These are phyloP conservation scores for Torymus auratus DNA, from an alignment of 2,888 invertebrate genomes.

Conservation along the genomic window DNA sequence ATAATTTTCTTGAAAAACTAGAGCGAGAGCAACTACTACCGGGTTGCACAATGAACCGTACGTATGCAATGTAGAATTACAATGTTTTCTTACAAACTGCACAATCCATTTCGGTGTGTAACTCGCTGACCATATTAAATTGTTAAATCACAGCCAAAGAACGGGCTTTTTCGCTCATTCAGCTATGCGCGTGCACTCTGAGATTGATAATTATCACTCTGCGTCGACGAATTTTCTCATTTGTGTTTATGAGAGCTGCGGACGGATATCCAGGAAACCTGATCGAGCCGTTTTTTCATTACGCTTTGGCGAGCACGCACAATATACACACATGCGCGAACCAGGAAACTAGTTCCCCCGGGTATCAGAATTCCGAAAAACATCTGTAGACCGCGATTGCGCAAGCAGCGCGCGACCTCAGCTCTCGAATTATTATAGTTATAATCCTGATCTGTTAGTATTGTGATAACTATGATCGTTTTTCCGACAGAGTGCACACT, in stretches of 20 bases:
- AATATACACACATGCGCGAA: background rate
- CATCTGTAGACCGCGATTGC: conserved; percentile 14
- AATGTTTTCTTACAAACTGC: no score
- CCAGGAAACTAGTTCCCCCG: conserved; percentile 32
- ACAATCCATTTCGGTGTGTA: no score
- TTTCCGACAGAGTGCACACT: background rate
- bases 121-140: no score
- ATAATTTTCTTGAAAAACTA: no score
- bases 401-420: background rate
- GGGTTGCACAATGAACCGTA: no score
- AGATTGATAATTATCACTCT: no score
- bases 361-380: conserved; percentile 18
- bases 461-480: background rate
- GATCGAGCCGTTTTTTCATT: conserved; percentile 3
- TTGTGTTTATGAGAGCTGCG: no score
- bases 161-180: no score
- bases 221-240: background rate
- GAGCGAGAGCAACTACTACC: no score
- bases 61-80: no score
- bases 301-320: background rate
- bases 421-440: conserved; percentile 36
- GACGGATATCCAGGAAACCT: background rate
- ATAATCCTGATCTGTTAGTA: conserved; percentile 20
- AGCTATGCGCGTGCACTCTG: no score
- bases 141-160: no score